A percentile compares a stretch with the other conserved stretches of the same genome.
These are phyloP conservation scores for Papilio polytes DNA, from an alignment of 1,140 invertebrate species.

Conservation along the genomic window DNA sequence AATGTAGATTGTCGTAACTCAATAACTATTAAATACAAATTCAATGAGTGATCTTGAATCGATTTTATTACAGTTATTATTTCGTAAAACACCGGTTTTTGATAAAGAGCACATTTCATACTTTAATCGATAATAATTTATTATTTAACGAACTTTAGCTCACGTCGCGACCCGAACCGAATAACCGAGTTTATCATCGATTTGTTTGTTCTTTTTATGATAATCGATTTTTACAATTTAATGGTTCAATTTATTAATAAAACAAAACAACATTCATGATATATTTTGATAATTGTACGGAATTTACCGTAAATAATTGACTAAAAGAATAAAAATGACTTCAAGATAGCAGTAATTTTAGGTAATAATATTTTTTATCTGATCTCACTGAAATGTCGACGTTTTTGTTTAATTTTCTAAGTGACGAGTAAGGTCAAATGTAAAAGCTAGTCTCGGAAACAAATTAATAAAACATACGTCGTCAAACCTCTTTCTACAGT, in stretches of 20 bases:
- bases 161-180: not conserved
- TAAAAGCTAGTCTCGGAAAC: slow-evolving; percentile 11
- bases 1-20: slow-evolving; percentile 19
- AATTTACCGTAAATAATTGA: slow-evolving; percentile 21
- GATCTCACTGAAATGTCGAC: slow-evolving; percentile 18
- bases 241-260: slow-evolving; percentile 10
- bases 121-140: slow-evolving; percentile 42
- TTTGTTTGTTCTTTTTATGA: slow-evolving; percentile 34
- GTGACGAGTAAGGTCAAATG: slow-evolving; percentile 13
- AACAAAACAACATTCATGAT: slow-evolving; percentile 37
- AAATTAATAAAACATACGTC: slow-evolving; percentile 35
- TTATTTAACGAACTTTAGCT: slow-evolving; percentile 34
- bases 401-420: slow-evolving; percentile 1
- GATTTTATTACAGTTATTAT: slow-evolving; percentile 51
- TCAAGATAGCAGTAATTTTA: slow-evolving; percentile 23
- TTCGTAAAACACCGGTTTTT: slow-evolving; percentile 45
- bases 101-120: slow-evolving; percentile 38
- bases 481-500: slow-evolving; percentile 26
- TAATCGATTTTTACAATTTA: slow-evolving; percentile 30
- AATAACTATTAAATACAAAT: slow-evolving; percentile 37
- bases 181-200: slow-evolving; percentile 21
- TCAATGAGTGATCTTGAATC: slow-evolving; percentile 42
- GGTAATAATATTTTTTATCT: slow-evolving; percentile 26
- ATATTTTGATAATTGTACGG: not conserved
- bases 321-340: not conserved